Conservation (phyloP, 2,113 vertebrate species). For the Antechinus flavipes region DNA sequence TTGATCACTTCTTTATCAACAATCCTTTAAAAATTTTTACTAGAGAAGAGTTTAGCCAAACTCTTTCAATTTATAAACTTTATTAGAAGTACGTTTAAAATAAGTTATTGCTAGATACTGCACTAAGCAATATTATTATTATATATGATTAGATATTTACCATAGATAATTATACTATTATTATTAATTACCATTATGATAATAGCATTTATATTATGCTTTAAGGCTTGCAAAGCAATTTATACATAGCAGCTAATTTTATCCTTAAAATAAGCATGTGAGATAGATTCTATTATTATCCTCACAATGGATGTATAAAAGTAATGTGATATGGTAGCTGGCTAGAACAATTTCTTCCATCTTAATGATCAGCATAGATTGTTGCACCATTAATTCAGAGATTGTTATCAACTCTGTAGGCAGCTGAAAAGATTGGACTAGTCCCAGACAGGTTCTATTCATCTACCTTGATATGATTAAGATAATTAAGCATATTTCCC, state of each 20-base stretch:
- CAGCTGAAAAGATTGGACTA: background rate
- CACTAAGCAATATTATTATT: background rate
- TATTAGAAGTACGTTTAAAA: background rate
- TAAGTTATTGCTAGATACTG: background rate
- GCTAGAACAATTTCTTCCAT: background rate
- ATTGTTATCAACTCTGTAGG: background rate
- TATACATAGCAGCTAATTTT: background rate
- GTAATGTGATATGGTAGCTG: background rate
- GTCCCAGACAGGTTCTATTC: background rate
- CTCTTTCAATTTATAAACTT: background rate
- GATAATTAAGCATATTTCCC: constrained; percentile 4
- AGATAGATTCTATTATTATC: background rate
- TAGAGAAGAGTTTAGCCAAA: background rate
- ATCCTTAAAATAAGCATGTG: background rate
- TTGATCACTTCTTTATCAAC: background rate
- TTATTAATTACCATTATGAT: background rate
- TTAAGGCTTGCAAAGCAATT: background rate
- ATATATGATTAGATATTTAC: background rate
- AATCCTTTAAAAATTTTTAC: background rate
- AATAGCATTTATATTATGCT: background rate
- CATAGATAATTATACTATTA: background rate
- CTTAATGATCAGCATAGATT: background rate
- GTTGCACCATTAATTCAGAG: background rate
- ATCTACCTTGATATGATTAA: background rate
- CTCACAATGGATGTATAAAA: background rate